Conservation (phyloP, 1,140 invertebrate species). For the Drosophila equinoxialis region DNA sequence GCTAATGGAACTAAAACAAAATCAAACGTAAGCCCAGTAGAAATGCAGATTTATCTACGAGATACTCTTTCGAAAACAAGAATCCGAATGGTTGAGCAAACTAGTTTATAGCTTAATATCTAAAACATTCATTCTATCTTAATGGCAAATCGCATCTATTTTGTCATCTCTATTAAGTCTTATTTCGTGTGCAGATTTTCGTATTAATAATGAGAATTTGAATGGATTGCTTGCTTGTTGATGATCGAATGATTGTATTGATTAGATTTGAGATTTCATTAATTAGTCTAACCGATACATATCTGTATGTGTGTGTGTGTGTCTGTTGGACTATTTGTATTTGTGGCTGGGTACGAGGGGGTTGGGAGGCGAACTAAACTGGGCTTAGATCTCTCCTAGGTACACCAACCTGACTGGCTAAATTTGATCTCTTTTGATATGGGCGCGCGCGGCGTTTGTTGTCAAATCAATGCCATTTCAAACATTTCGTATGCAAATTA, state of each 20-base stretch:
- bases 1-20: too few species aligned
- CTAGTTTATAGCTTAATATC: neutral
- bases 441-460: constrained; percentile 40
- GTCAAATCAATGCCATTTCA: constrained; percentile 78
- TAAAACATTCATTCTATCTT: neutral
- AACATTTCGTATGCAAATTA: constrained; percentile 76
- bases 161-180: constrained; percentile 20
- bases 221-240: constrained; percentile 16
- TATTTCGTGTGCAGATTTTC: constrained; percentile 19
- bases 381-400: too few species aligned
- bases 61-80: too few species aligned
- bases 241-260: constrained; percentile 45
- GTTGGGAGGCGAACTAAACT: neutral
- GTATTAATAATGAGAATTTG: constrained; percentile 14
- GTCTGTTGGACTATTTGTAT: neutral
- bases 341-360: constrained; percentile 15
- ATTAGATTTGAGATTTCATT: constrained; percentile 78
- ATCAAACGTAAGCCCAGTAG: too few species aligned
- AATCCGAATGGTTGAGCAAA: neutral
- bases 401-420: constrained; percentile 28
- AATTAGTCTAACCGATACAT: constrained; percentile 58
- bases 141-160: constrained; percentile 28
- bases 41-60: too few species aligned
- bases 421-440: constrained; percentile 19
- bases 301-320: constrained; percentile 21